Evolutionary conservation across 92 coral and sea anemone genomes (phyloP), one percentile per base, ranked within the genome.

Genomic region (Palythoa heliodiscus): DNA sequence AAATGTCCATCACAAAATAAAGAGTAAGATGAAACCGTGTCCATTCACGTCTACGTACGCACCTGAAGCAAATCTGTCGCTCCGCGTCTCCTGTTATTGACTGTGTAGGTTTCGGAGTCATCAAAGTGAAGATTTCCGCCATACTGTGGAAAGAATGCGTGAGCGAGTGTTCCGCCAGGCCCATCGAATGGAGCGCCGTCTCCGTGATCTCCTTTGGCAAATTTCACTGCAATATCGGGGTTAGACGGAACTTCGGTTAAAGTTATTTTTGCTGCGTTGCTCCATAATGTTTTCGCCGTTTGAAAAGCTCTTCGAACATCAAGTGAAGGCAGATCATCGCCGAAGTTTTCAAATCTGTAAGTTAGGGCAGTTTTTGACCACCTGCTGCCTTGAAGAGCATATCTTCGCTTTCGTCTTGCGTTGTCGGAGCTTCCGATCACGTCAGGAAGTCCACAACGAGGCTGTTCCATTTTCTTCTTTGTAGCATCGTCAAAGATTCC

Each of bases 311-410:
- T 66, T 66, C 75, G 83, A 37, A 93, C 85, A n/a, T 92, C 93
- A 29, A 73, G 86, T 14, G 76, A 74, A 8, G 78, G 23, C 37
- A 94, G 55, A 55, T 94, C 98, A 11, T 73, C 84, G 2, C 93
- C 84, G 79, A 76, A 88, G 72, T 90, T 89, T 57, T 92, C 89
- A 71, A 93, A 86, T 19, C 86, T 83, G 87, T 92, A 93, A 3
- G 93, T 93, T 35, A 93, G 82, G 24, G 84, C 90, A 91, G 82
- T 69, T 76, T 91, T 91, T 6, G 37, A 23, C 93, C 93, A 91
- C 53, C 75, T 58, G 58, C 87, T 89, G 8, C 93, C 93, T 39
- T 91, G 93, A 2, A 86, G 84, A 71, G 89, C 89, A 61, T 91
- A 91, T 86, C 93, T 69, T 14, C 84, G 70, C 80, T 76, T 91